These are phyloP conservation scores for Orchesellides sinensis DNA, from an alignment of 2,888 invertebrate genomes.

Conservation along the genomic window DNA sequence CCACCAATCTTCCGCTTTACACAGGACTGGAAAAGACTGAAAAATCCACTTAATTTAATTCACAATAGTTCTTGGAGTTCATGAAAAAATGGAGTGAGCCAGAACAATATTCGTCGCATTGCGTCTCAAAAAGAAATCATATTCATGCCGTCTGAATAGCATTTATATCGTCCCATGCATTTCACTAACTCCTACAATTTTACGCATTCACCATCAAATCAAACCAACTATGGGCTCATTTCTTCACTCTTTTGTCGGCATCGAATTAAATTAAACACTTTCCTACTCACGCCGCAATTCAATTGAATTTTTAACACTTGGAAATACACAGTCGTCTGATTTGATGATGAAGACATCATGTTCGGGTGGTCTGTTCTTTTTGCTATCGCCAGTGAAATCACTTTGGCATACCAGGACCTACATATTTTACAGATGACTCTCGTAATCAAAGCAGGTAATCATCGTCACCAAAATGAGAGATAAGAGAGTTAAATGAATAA, in stretches of 20 bases:
- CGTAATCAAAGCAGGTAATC: background rate
- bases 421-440: slow-evolving; percentile 2
- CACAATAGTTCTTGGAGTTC: slow-evolving; percentile 23
- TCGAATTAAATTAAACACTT: slow-evolving; percentile 70
- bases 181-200: slow-evolving; percentile 26
- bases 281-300: slow-evolving; percentile 66
- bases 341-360: slow-evolving; percentile 58
- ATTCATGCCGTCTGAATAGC: slow-evolving; percentile 1
- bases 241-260: slow-evolving; percentile 64
- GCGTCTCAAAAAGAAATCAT: background rate
- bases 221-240: slow-evolving; percentile 17
- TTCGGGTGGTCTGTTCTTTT: slow-evolving; percentile 66
- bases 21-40: background rate
- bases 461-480: background rate
- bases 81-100: slow-evolving; percentile 20
- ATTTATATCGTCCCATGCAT: background rate
- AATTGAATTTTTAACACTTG: slow-evolving; percentile 43
- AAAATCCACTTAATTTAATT: slow-evolving; percentile 28
- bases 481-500: too few species aligned
- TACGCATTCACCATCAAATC: slow-evolving; percentile 45
- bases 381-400: slow-evolving; percentile 15
- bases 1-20: slow-evolving; percentile 28
- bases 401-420: background rate
- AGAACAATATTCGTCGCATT: slow-evolving; percentile 19
- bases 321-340: background rate